These are phyloP conservation scores for Ophion ellenae DNA, from an alignment of 2,888 invertebrate species.

Conservation along the genomic window DNA sequence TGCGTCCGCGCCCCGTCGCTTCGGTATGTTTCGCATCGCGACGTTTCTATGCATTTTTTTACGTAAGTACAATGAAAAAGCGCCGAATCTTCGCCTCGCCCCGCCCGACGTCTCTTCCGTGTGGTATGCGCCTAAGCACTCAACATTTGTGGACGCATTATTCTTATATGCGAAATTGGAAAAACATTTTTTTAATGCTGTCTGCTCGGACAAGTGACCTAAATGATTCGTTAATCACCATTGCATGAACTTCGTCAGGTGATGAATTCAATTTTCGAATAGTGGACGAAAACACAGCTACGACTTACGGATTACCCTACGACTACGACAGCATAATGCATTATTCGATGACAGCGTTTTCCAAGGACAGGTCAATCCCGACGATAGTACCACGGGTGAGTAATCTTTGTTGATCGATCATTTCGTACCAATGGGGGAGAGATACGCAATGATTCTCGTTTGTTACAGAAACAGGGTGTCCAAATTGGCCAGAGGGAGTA, in stretches of 20 bases:
- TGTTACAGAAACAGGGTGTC: conserved; percentile 48
- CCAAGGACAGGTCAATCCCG: conserved; percentile 52
- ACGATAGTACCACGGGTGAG: conserved; percentile 63
- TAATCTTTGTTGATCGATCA: background rate
- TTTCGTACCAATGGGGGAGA: background rate
- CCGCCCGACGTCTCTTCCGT: no score
- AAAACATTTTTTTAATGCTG: no score
- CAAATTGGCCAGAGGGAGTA: conserved; percentile 64
- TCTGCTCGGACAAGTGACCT: background rate
- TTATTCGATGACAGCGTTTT: conserved; percentile 66
- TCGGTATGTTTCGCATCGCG: no score
- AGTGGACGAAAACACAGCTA: conserved; percentile 30
- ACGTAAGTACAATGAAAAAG: no score
- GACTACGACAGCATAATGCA: conserved; percentile 69
- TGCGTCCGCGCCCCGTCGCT: no score
- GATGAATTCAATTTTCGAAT: conserved; percentile 54
- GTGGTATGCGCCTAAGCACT: no score
- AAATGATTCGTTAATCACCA: background rate
- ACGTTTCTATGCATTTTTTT: no score
- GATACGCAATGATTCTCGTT: background rate
- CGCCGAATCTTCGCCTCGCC: no score
- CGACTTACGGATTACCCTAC: conserved; percentile 64
- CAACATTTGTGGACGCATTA: no score
- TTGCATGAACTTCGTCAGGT: conserved; percentile 32
- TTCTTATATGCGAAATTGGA: no score